Percentiles rank a stretch among this genome's conserved stretches.
These are phyloP conservation scores for Cottoperca gobio DNA, from an alignment of 2,797 vertebrate species.

Conservation along the genomic window DNA sequence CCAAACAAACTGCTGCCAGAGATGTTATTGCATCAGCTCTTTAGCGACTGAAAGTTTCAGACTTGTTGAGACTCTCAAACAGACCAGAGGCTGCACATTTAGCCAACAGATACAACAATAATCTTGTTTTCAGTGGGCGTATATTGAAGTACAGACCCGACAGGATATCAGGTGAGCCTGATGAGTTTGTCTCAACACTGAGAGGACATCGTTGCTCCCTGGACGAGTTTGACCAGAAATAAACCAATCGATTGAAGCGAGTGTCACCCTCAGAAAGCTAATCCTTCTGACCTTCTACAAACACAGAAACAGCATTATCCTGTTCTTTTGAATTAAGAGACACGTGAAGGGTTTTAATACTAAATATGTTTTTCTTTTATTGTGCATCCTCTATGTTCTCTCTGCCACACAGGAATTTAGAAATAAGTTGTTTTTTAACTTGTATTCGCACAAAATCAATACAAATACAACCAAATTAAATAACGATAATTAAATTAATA, in stretches of 20 bases:
- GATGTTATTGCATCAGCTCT: constrained; percentile 41
- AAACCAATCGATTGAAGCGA: constrained; percentile 61
- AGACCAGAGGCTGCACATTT: background rate
- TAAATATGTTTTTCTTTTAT: background rate
- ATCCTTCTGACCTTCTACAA: constrained; percentile 33
- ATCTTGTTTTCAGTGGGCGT: background rate
- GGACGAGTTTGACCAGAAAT: constrained; percentile 46
- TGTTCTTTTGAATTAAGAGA: too few relatives aligned
- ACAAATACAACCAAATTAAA: too few relatives aligned
- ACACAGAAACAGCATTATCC: background rate
- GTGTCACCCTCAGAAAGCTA: constrained; percentile 34
- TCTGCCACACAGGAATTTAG: too few relatives aligned
- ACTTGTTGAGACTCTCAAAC: background rate
- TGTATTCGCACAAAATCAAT: too few relatives aligned
- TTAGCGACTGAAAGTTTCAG: background rate
- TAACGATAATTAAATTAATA: too few relatives aligned
- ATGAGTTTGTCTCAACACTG: constrained; percentile 24
- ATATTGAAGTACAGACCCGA: background rate
- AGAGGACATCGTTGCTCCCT: constrained; percentile 26
- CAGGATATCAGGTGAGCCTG: background rate
- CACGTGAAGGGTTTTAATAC: background rate
- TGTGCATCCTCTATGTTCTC: too few relatives aligned
- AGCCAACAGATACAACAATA: background rate
- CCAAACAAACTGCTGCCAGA: constrained; percentile 43
- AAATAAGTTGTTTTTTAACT: too few relatives aligned